Base-by-base conservation (phyloP, 2,888 invertebrate genomes). In the Hydrotaea cyrtoneurina region DNA sequence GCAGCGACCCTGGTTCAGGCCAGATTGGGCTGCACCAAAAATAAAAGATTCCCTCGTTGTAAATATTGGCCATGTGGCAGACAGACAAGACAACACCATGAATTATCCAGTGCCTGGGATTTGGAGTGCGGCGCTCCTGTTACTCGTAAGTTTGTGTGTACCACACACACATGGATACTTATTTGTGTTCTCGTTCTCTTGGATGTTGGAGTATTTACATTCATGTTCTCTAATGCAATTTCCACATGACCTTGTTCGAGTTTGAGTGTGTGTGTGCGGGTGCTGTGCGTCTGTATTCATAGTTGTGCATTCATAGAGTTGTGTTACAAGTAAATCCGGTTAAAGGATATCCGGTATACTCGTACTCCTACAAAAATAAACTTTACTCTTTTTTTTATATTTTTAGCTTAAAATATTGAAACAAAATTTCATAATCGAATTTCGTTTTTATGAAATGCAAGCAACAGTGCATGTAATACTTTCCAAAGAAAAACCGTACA, bases 341-440 rank as follows among this genome's bases (percentile, higher is more conserved):
- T 69, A 69, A 69, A 46, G 69, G 69, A 69, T 69, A 69, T 69
- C 69, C 69, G 69, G 69, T 19, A 43, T 69, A 69, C 15, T 31
- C 31, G 31, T 31, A 31, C 31, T 7, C 2, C 31, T 7, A 69
- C 69, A 46, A 69, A 21, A 46, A 15, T 46, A 69, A 46, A 69
- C 15, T 69, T 39, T 43, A 43, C 23, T 59, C 23, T 55, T 55
- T 21, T 66, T 36, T 66, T 46, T 43, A 46, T 23, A 46, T 69
- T 69, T 66, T 46, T 15, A 23, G 69, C 43, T 69, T 69, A 69
- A 46, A 69, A 69, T 69, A 69, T 69, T 23, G 69, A 17, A 69
- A 69, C 69, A 46, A 46, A 43, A 69, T 69, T 69, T 46, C 66
- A 46, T 69, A 69, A 69, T 69, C 69, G 69, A 69, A 69, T 69